A percentile compares a stretch with the other conserved stretches of the same genome.
phyloP scores from a whole-genome alignment of 2,113 vertebrate genomes.

The Chrysemys picta region DNA sequence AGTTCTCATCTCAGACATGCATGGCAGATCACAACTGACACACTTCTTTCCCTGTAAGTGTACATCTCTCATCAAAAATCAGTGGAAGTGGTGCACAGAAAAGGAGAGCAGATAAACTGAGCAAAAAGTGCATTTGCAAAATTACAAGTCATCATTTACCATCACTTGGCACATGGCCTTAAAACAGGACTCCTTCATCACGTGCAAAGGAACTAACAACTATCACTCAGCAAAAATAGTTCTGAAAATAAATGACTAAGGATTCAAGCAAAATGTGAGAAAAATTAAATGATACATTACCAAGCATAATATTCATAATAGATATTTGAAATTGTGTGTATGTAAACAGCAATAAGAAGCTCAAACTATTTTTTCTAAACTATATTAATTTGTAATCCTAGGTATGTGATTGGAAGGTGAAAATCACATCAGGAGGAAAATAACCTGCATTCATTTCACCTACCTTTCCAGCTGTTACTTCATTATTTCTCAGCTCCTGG shows the following conservation, averaged over 20 bases:
- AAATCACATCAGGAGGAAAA: not conserved
- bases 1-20: not conserved
- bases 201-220: not conserved
- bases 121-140: not conserved
- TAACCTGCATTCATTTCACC: not conserved
- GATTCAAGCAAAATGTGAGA: not conserved
- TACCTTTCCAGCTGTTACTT: not conserved
- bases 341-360: not conserved
- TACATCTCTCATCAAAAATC: not conserved
- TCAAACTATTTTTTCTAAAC: not conserved
- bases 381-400: not conserved
- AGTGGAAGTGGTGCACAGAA: not conserved
- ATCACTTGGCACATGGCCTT: not conserved
- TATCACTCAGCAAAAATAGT: not conserved
- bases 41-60: not conserved
- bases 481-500: not conserved
- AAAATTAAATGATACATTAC: not conserved
- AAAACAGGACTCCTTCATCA: not conserved
- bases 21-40: not conserved
- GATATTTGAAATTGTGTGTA: not conserved
- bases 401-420: not conserved
- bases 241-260: not conserved
- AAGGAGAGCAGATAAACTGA: not conserved
- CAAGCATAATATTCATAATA: not conserved
- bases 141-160: not conserved